Base-by-base conservation (phyloP, 2,888 invertebrate genomes). In the Agonopterix heracliana region DNA sequence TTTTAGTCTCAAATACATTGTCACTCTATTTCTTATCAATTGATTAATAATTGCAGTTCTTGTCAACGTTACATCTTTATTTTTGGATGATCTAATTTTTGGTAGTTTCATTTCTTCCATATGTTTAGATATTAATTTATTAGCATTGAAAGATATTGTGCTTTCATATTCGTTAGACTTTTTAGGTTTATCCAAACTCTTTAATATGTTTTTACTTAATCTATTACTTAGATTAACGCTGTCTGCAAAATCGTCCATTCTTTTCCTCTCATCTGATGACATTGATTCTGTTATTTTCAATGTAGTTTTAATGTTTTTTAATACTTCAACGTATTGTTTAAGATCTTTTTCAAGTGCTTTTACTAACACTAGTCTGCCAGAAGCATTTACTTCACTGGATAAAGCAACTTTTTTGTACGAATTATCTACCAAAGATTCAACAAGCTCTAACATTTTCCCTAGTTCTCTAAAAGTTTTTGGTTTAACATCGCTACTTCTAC, bases 41-140 rank as follows among this genome's bases (percentile, higher is more conserved):
- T 82, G 82, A 51, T 70, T 76, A 8, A 84, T 54, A n/a, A 85
- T 68, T 61, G 78, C 71, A 46, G 78, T 70, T 62, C 76, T 76
- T 1, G 71, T 68, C 26, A 83, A 38, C 55, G 68, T 77, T n/a
- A 69, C 9, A n/a, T 56, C 53, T 49, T 50, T 34, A 9, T 41
- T 9, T 9, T n/a, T 43, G 34, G 26, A 10, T 42, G 8, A 3
- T 42, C 10, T 42, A 14, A 42, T 14, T 38, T 47, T 10, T 8
- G 41, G 13, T 9, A 48, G 5, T 5, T 45, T 51, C 9, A 17
- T 17, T 8, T 35, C n/a, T 38, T 40, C 38, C 26, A 26, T 26
- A 7, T 26, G 26, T 26, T 7, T 26, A 26, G 26, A 26, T 26
- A 26, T 26, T 26, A 26, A 26, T 26, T 26, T 26, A 7, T 26